These are phyloP conservation scores for Pelusios castaneus DNA, from an alignment of 2,113 vertebrate species.

Conservation along the genomic window DNA sequence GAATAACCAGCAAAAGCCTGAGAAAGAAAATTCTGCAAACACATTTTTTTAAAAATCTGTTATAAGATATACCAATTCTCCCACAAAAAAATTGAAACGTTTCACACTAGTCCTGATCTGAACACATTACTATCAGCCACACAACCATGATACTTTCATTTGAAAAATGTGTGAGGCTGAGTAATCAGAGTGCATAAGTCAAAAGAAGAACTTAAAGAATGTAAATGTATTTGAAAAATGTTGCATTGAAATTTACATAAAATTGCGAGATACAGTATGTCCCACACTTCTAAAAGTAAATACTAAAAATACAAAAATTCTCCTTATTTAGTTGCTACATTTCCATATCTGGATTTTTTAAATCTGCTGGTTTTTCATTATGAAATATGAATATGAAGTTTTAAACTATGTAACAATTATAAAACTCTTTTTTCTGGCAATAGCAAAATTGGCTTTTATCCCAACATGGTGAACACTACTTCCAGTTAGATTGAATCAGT, in stretches of 20 bases:
- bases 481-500: neutral
- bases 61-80: neutral
- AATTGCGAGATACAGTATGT: neutral
- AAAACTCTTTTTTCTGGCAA: neutral
- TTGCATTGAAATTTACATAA: neutral
- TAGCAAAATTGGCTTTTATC: neutral
- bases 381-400: neutral
- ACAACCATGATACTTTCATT: neutral
- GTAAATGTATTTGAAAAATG: neutral
- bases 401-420: neutral
- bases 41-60: neutral
- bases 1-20: neutral
- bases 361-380: neutral
- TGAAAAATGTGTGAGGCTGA: neutral
- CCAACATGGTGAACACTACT: neutral
- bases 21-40: neutral
- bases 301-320: neutral
- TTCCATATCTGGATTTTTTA: neutral
- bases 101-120: neutral
- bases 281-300: neutral
- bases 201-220: neutral
- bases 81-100: fast-evolving
- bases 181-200: neutral
- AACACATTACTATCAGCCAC: neutral
- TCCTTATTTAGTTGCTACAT: neutral